These are phyloP conservation scores for Cisticola juncidis DNA, from an alignment of 2,113 vertebrate genomes.

Conservation along the genomic window DNA sequence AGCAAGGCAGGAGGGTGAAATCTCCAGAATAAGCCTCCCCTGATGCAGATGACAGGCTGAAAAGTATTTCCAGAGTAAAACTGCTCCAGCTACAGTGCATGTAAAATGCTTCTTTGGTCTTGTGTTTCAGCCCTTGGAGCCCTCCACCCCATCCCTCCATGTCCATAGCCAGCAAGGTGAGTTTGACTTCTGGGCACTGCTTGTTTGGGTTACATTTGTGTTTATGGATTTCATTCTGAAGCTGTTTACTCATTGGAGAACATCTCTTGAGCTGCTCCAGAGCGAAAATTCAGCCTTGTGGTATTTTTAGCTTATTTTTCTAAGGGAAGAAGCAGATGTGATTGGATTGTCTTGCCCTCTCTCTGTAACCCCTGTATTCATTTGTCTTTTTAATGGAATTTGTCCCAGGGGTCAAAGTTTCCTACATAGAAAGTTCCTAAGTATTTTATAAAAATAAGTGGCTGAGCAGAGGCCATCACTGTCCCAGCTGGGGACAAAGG, in stretches of 20 bases:
- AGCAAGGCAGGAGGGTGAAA: background rate
- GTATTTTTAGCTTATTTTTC: constrained; percentile 65
- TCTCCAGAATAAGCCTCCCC: background rate
- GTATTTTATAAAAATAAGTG: background rate
- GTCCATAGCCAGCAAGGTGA: constrained; percentile 13
- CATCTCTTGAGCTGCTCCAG: constrained; percentile 5
- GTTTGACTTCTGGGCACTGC: background rate
- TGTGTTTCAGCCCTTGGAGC: constrained; percentile 12
- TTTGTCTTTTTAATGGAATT: constrained; percentile 37
- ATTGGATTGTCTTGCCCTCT: constrained; percentile 41
- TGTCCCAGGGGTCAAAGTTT: constrained; percentile 7
- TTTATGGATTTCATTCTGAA: background rate
- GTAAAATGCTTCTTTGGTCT: background rate
- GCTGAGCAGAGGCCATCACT: background rate
- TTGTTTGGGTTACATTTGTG: background rate
- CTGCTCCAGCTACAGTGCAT: background rate
- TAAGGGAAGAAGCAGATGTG: background rate
- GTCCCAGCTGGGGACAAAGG: background rate
- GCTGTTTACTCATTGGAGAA: constrained; percentile 15
- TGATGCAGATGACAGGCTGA: background rate
- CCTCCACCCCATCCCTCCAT: background rate
- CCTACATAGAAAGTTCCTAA: background rate
- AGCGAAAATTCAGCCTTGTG: constrained; percentile 31
- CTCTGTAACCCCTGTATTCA: constrained; percentile 25
- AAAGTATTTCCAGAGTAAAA: background rate